These are phyloP conservation scores for Thereva unica DNA, from an alignment of 2,888 invertebrate genomes.

Conservation along the genomic window DNA sequence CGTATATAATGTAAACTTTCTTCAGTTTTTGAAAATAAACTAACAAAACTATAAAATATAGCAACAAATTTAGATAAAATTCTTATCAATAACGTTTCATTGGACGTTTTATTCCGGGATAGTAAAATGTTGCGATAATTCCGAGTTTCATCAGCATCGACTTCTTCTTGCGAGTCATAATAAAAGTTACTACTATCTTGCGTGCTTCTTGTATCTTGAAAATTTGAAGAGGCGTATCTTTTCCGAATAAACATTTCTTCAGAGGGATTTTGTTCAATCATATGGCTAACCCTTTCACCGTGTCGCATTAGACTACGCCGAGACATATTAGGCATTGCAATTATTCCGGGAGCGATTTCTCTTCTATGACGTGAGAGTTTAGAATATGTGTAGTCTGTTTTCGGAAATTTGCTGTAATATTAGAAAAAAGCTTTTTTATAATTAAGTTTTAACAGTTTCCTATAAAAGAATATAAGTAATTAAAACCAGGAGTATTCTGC, in stretches of 20 bases:
- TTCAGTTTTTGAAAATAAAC: constrained; percentile 1
- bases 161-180: constrained; percentile 57
- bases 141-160: constrained; percentile 49
- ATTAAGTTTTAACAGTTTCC: background rate
- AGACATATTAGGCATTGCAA: constrained; percentile 90
- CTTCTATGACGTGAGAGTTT: constrained; percentile 79
- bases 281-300: constrained; percentile 60
- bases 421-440: constrained; percentile 26
- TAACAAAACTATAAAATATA: constrained; percentile 6
- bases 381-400: constrained; percentile 91
- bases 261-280: constrained; percentile 53
- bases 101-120: background rate
- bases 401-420: constrained; percentile 77
- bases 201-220: constrained; percentile 36
- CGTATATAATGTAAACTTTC: constrained; percentile 10
- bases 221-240: constrained; percentile 46
- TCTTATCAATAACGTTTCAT: constrained; percentile 49
- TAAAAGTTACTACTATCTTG: constrained; percentile 44
- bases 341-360: constrained; percentile 76
- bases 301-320: constrained; percentile 69
- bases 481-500: background rate
- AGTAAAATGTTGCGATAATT: constrained; percentile 17
- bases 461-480: background rate
- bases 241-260: constrained; percentile 54
- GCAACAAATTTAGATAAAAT: constrained; percentile 49